Base-by-base conservation (phyloP, 2,113 vertebrate genomes). In the Oreocharis arfaki region DNA sequence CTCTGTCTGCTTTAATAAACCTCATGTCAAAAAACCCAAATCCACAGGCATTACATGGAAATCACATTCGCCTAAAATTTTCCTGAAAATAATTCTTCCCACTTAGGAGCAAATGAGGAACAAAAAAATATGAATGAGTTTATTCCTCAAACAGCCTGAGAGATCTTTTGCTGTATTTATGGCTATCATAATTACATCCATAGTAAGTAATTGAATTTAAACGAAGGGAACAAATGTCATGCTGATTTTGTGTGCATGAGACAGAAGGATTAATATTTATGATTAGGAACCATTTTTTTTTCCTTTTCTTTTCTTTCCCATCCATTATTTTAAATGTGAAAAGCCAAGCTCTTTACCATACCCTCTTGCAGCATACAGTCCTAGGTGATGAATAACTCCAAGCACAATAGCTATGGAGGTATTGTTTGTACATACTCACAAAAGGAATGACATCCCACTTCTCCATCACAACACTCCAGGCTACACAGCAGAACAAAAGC, bases 1-100 rank as follows among this genome's bases (percentile, higher is more conserved):
- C 42, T 24, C n/a, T 93, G 89, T 47, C 84, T 90, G n/a, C 46
- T 86, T 92, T 94, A 89, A 87, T 95, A 93, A 97, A 92, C 80
- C 49, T 87, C 44, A 60, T 52, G 68, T 89, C 67, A 88, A 91
- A 92, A 92, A 13, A 4, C 4, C 7, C 35, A 93, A 80, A 87
- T 80, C 44, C 77, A 56, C 56, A 86, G 55, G 37, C 87, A 81
- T 52, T 78, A 84, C 56, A 71, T 33, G 57, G 63, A 87, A 95
- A 87, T 84, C 42, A 61, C 53, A 93, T 78, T 90, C 70, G 33
- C 47, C 77, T 87, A 37, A 84, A 87, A 76, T 70, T 89, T 91
- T 55, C 61, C 56, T 57, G 17, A 75, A 94, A 94, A 78, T 53
- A 84, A 50, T 84, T 93, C 32, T 83, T 89, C 21, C 78, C 41